These are phyloP conservation scores for Fundulus diaphanus DNA, from an alignment of 2,797 vertebrate genomes.

Conservation along the genomic window DNA sequence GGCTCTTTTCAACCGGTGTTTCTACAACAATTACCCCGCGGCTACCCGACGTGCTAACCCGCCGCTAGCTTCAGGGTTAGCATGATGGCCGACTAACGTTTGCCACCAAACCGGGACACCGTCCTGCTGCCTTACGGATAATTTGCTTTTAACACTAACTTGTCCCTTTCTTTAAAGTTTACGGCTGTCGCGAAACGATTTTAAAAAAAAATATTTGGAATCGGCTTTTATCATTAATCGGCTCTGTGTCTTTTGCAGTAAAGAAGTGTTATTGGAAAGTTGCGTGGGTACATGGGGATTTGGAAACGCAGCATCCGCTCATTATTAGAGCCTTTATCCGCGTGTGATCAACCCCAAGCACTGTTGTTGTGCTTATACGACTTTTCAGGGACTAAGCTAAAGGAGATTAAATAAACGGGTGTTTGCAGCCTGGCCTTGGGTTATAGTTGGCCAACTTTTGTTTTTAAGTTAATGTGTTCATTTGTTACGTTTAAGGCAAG, in stretches of 20 bases:
- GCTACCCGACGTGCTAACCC: constrained; percentile 48
- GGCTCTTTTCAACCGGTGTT: not conserved
- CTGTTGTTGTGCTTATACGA: not conserved
- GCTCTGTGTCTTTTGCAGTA: not conserved
- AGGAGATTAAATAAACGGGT: not conserved
- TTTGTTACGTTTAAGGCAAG: not conserved
- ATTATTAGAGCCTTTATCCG: not conserved
- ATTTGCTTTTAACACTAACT: not conserved
- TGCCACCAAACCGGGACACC: constrained; percentile 13
- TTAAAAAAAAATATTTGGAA: no score
- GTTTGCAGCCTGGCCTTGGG: not conserved
- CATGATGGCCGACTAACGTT: constrained; percentile 36
- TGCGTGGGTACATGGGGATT: constrained; percentile 1
- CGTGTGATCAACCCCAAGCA: not conserved
- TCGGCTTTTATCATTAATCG: no score
- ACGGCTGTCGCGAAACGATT: not conserved
- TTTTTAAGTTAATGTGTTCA: not conserved
- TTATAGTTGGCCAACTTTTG: not conserved
- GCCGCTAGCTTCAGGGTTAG: constrained; percentile 47
- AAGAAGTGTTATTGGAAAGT: not conserved
- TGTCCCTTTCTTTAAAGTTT: not conserved
- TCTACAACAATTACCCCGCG: constrained; percentile 35
- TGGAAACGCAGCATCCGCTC: not conserved
- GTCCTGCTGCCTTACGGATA: not conserved
- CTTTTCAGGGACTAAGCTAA: not conserved